Evolutionary conservation across 2,888 invertebrate genomes (phyloP).

Genomic region (Selenia dentaria): DNA sequence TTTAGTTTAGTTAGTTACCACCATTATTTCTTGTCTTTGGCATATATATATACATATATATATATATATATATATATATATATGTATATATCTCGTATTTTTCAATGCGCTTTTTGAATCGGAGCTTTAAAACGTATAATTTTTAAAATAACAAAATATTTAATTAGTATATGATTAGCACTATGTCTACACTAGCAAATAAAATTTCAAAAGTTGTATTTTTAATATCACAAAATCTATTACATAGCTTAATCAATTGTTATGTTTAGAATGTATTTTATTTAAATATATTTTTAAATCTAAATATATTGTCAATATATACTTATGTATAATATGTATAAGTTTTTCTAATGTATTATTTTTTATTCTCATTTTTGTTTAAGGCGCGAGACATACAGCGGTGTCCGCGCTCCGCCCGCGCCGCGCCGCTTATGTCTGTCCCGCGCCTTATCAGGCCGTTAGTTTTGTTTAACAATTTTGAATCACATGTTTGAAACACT

Average conservation of each 20-base stretch:
- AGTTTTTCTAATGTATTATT: too few relatives aligned
- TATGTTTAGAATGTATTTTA: constrained; percentile 6
- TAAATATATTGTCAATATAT: too few relatives aligned
- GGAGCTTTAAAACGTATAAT: constrained; percentile 19
- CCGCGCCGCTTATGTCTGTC: too few relatives aligned
- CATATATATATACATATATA: too few relatives aligned
- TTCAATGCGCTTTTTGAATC: constrained; percentile 18
- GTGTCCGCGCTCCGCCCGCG: too few relatives aligned
- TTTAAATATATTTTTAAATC: background rate
- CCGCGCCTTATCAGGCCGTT: too few relatives aligned
- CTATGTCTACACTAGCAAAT: constrained; percentile 11
- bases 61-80: background rate
- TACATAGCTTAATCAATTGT: constrained; percentile 2
- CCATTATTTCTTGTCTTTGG: background rate
- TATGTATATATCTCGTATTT: background rate
- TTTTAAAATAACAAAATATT: constrained; percentile 9
- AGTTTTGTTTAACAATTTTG: too few relatives aligned
- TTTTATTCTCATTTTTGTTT: too few relatives aligned
- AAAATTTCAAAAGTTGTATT: constrained; percentile 13
- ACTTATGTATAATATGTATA: too few relatives aligned
- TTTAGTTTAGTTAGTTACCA: too few relatives aligned
- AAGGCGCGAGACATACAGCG: too few relatives aligned
- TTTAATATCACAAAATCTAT: constrained; percentile 13
- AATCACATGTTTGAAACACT: too few relatives aligned
- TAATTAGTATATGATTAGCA: constrained; percentile 10